Base-by-base conservation (phyloP, 2,888 invertebrate species). In the Crioceris asparagi region DNA sequence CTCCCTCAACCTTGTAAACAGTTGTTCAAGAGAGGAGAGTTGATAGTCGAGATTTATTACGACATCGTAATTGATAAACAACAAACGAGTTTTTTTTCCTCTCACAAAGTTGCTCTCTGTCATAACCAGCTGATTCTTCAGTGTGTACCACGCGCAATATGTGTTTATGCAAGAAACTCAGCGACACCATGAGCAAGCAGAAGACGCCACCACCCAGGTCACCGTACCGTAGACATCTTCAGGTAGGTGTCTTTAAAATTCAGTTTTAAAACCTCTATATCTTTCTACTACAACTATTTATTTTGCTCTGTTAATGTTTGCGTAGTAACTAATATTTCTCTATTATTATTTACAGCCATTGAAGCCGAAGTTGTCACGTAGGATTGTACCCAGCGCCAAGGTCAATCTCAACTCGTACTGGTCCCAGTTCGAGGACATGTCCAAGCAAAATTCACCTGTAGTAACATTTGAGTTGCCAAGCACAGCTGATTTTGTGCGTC, bases 331-430 rank as follows among this genome's bases (percentile, higher is more conserved):
- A n/a, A n/a, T n/a, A n/a, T n/a, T n/a, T n/a, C n/a, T n/a, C n/a
- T n/a, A n/a, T n/a, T n/a, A 35, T 43, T 46, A 23, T 42, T 56
- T 71, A 57, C 68, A 76, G 75, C 67, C 66, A 54, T 61, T 67
- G 43, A 74, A 71, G 51, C 73, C 72, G 26, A 67, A 68, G 52
- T 66, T 77, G 40, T 70, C 75, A 10, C 65, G 75, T 44, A 69
- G 68, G 51, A 67, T 76, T 54, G 65, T 72, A 31, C 62, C 65
- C 48, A 69, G 72, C 19, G 68, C 75, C 51, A 69, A 71, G 48
- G 70, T 78, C 57, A 77, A 78, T 59, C 66, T 78, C 46, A 77
- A 77, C 62, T 68, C 70, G 59, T 74, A 74, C 60, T 77, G 77
- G 77, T 68, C 71, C 46, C 71, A 71, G 57, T 71, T 78, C 46